Evolutionary conservation across 2,113 vertebrate genomes (phyloP), one percentile per base, ranked within the genome.

Genomic region (Vulpes vulpes): DNA sequence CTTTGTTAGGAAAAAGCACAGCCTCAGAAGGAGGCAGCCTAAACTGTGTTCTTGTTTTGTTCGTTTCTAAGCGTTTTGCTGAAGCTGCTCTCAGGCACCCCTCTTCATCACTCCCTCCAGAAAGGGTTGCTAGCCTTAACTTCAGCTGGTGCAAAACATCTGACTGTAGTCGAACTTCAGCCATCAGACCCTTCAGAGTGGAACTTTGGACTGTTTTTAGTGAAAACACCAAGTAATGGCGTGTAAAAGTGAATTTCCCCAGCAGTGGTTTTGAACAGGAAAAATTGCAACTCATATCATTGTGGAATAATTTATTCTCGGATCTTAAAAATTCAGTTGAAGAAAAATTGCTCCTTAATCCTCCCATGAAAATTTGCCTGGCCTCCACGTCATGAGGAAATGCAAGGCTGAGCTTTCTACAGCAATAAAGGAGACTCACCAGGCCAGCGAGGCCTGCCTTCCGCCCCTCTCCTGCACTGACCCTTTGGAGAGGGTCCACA

Each of bases 381-480:
- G 73, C 92, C 94, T 96, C 86, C 43, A 2, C 8, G 35, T 91
- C 89, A 2, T 5, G 43, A 65, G 83, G 95, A 94, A 79, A 74
- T 62, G 22, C 62, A 79, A 93, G n/a, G 95, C 97, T 85, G 96
- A 92, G 96, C 60, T 93, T 97, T 97, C 98, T 83, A 97, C 98
- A 99, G 99, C 99, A 99, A 98, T 99, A 98, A 98, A 82, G 93
- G 97, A 93, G 98, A 94, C 88, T 55, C 38, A 3, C 94, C 73
- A 94, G 98, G 98, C 98, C n/a, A 9, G 97, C 22, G 65, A 93
- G 96, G 93, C 9, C 96, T 22, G 97, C 98, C 95, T 95, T 84
- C 87, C 49, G 97, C 94, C 98, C 90, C 79, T 88, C 96, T 96
- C 95, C 97, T 97, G 98, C 98, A 97, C 98, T 97, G 97, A 88